Evolutionary conservation across 2,113 vertebrate genomes (phyloP).

Genomic region (Martes martes): DNA sequence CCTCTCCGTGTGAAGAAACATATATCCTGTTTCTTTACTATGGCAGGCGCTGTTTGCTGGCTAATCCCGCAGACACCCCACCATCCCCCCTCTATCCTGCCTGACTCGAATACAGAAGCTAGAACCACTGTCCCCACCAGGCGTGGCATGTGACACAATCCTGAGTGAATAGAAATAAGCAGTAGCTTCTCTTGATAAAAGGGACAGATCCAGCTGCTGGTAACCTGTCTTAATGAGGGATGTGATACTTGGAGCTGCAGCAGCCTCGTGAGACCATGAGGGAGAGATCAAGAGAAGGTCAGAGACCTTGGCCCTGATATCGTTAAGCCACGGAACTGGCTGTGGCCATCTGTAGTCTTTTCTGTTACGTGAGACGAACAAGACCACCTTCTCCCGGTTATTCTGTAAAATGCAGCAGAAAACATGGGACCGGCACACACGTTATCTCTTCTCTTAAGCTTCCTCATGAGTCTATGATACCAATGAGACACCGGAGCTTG

Average conservation of each 20-base stretch:
- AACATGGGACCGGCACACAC: neutral
- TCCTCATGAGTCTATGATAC: neutral
- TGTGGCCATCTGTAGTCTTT: neutral
- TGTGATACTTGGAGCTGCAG: neutral
- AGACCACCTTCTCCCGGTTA: neutral
- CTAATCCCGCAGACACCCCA: neutral
- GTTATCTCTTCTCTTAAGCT: neutral
- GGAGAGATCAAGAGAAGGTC: neutral
- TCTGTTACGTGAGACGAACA: neutral
- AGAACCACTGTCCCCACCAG: too few species aligned
- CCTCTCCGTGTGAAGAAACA: neutral
- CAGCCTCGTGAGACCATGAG: neutral
- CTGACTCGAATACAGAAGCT: neutral
- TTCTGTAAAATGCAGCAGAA: neutral
- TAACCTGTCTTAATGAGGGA: neutral
- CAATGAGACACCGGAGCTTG: neutral
- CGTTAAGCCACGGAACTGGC: neutral
- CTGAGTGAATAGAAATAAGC: neutral
- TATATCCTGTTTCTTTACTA: neutral
- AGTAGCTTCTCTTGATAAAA: neutral
- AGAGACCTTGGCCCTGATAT: neutral
- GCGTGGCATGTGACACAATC: neutral
- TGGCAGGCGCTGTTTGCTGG: neutral
- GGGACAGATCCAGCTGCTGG: neutral
- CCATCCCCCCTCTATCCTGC: neutral